These are phyloP conservation scores for Eucidaris tribuloides DNA, from an alignment of 35 echinoderm and acorn worm species.

Conservation along the genomic window DNA sequence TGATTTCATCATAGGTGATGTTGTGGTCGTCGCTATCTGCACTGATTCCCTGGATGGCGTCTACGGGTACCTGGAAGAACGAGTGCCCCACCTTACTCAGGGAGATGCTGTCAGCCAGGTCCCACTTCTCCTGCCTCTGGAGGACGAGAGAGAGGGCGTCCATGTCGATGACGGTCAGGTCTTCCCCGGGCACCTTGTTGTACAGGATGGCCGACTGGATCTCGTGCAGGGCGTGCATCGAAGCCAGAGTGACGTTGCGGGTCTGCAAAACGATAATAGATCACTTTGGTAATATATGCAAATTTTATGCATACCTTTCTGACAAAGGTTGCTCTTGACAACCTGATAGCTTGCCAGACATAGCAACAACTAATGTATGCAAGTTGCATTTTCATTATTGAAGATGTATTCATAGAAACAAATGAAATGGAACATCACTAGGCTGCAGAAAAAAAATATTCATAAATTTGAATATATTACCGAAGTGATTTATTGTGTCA, in stretches of 20 bases:
- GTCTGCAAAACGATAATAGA: slow-evolving; percentile 28
- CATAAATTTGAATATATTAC: no score
- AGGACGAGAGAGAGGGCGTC: slow-evolving; percentile 49
- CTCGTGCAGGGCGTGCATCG: slow-evolving; percentile 53
- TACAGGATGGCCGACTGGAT: slow-evolving; percentile 58
- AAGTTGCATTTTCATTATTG: no score
- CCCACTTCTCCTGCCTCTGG: slow-evolving; percentile 65
- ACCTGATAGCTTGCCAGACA: no score
- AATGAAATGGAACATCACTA: background rate
- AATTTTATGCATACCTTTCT: no score
- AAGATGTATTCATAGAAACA: background rate
- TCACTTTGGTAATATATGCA: background rate
- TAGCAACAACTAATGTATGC: no score
- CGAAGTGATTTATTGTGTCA: no score
- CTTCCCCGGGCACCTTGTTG: slow-evolving; percentile 80
- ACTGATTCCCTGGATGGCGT: slow-evolving; percentile 12
- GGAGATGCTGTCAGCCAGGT: slow-evolving; percentile 39
- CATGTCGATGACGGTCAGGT: slow-evolving; percentile 39
- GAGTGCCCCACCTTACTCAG: slow-evolving; percentile 22
- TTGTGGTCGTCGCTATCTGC: background rate
- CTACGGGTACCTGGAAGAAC: slow-evolving; percentile 50
- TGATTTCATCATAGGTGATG: slow-evolving; percentile 40
- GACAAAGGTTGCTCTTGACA: no score
- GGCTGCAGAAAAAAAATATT: no score
- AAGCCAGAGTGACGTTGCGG: slow-evolving; percentile 66